A percentile compares a stretch with the other conserved stretches of the same genome.
These are phyloP conservation scores for Leptoteleia sp. DNA, from an alignment of 1,140 invertebrate species.

Conservation along the genomic window DNA sequence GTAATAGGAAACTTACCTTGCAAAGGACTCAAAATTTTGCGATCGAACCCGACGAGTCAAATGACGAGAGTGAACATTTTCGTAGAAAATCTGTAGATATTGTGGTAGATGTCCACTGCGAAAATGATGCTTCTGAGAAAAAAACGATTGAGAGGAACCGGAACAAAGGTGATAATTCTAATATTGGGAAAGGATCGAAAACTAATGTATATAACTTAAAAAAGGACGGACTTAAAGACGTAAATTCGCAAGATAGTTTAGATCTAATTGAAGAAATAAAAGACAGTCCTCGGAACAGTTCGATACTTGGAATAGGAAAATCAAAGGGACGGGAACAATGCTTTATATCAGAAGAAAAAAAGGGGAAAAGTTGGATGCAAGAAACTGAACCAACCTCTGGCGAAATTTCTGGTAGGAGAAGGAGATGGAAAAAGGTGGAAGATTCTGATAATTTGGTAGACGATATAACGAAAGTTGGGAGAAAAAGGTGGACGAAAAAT, in stretches of 20 bases:
- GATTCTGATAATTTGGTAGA: conserved; percentile 27
- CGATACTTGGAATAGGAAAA: not conserved
- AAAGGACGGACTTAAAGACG: not conserved
- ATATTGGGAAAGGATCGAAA: conserved; percentile 2
- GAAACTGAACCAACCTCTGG: conserved; percentile 47
- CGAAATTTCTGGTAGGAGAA: conserved; percentile 53
- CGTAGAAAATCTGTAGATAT: conserved; percentile 67
- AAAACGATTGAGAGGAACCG: not conserved
- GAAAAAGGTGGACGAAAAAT: conserved; percentile 63
- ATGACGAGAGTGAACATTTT: conserved; percentile 32
- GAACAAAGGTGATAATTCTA: conserved; percentile 1
- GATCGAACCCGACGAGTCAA: conserved; percentile 41
- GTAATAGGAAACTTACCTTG: not conserved
- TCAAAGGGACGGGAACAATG: too few species aligned
- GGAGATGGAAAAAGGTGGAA: conserved; percentile 67
- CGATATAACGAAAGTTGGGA: conserved; percentile 55
- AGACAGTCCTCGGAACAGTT: conserved; percentile 28
- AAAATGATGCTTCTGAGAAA: conserved; percentile 46
- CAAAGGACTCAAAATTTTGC: conserved; percentile 34
- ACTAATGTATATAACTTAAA: conserved; percentile 2
- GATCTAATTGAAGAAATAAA: conserved; percentile 70
- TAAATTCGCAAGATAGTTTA: conserved; percentile 50
- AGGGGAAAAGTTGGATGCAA: conserved; percentile 28
- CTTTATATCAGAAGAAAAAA: not conserved
- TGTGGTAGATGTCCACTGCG: conserved; percentile 74